These are phyloP conservation scores for Amphibalanus amphitrite DNA, from an alignment of 1,140 invertebrate genomes.

Conservation along the genomic window DNA sequence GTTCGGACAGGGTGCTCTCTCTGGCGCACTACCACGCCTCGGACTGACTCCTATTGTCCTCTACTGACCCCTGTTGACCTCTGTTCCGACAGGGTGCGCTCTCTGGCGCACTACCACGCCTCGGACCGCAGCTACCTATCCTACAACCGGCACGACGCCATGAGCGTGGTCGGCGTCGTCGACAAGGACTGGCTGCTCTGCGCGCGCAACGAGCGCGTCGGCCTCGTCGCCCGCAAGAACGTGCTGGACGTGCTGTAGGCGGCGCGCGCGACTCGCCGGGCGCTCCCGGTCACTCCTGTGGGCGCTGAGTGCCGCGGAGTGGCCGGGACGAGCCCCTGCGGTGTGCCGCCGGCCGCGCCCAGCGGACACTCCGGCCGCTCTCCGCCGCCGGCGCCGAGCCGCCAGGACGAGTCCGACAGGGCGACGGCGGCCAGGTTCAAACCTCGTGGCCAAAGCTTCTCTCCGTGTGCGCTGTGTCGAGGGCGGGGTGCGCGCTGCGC, in stretches of 20 bases:
- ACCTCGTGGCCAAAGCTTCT: neutral
- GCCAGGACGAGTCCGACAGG: neutral
- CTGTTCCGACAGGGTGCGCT: neutral
- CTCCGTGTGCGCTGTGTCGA: neutral
- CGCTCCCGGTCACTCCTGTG: neutral
- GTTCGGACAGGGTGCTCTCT: too few species aligned
- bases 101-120: constrained; percentile 37
- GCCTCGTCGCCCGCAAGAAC: constrained; percentile 34
- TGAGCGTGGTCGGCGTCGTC: constrained; percentile 53
- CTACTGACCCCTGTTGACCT: too few species aligned
- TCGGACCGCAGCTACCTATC: constrained; percentile 58
- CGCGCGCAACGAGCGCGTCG: constrained; percentile 54
- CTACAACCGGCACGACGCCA: constrained; percentile 53
- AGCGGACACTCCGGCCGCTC: too few species aligned
- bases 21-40: too few species aligned
- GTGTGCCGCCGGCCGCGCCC: too few species aligned
- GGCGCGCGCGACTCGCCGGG: too few species aligned
- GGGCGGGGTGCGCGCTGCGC: too few species aligned
- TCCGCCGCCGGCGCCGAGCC: too few species aligned
- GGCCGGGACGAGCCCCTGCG: neutral
- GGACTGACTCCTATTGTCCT: too few species aligned
- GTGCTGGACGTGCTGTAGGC: neutral
- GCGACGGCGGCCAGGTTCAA: neutral
- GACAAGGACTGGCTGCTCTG: constrained; percentile 58
- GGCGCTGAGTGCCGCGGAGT: neutral